These are phyloP conservation scores for Drosophila athabasca DNA, from an alignment of 1,140 invertebrate genomes.

Conservation along the genomic window DNA sequence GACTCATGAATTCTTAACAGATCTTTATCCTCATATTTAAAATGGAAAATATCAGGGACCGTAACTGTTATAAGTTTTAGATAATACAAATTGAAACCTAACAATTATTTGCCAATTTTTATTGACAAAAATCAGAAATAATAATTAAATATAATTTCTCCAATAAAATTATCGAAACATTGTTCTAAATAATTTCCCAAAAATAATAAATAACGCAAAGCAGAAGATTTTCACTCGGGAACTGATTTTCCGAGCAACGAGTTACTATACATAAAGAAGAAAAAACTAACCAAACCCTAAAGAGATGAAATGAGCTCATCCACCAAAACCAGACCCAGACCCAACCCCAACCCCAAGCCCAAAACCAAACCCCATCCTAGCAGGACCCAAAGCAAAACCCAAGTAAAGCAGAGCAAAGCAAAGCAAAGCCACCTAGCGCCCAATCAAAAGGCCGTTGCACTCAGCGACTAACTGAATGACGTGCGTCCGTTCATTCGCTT, in stretches of 20 bases:
- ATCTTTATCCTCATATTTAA: no score
- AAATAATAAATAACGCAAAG: no score
- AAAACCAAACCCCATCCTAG: not conserved
- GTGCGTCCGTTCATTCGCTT: conserved; percentile 37
- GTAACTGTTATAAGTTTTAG: no score
- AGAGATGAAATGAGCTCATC: conserved; percentile 44
- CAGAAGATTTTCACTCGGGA: not conserved
- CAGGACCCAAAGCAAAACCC: not conserved
- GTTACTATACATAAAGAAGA: not conserved
- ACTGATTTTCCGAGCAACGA: not conserved
- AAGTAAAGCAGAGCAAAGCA: not conserved
- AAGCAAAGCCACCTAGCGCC: conserved; percentile 5
- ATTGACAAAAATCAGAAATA: no score
- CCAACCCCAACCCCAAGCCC: not conserved
- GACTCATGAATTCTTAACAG: no score
- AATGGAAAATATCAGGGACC: no score
- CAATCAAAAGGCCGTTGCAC: conserved; percentile 62
- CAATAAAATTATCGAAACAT: no score
- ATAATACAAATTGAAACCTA: no score
- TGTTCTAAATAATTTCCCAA: no score
- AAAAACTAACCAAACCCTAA: conserved; percentile 4
- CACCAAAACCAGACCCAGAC: conserved; percentile 23
- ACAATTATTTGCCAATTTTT: no score
- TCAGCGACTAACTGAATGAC: conserved; percentile 48
- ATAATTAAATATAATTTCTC: no score